Conservation (phyloP, 2,888 invertebrate species). For the Agrypnus murinus region DNA sequence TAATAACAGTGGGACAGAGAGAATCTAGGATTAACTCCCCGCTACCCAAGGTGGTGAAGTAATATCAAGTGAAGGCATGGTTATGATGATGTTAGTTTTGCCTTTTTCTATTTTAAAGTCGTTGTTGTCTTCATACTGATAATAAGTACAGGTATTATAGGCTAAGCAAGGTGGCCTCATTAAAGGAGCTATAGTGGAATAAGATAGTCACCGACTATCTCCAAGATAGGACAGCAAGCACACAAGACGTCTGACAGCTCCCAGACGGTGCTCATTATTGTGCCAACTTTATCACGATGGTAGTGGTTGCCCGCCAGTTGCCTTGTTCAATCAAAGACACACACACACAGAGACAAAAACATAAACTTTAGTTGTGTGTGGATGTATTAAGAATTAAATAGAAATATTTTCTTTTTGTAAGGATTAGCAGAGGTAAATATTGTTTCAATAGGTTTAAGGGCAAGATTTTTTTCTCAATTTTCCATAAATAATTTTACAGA, state of each 20-base stretch:
- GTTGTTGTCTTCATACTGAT: conserved; percentile 29
- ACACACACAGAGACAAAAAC: background rate
- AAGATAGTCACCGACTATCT: conserved; percentile 48
- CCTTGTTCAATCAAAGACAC: conserved; percentile 26
- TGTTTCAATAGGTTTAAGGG: too few relatives aligned
- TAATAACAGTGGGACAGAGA: conserved; percentile 18
- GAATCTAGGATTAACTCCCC: conserved; percentile 26
- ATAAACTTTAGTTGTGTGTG: too few relatives aligned
- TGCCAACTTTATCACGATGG: conserved; percentile 56
- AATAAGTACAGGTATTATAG: conserved; percentile 34
- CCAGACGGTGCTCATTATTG: conserved; percentile 65
- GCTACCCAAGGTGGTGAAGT: conserved; percentile 20
- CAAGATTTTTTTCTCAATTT: too few relatives aligned
- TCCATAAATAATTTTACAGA: too few relatives aligned
- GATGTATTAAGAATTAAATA: too few relatives aligned
- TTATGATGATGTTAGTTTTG: conserved; percentile 12
- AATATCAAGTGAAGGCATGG: conserved; percentile 15
- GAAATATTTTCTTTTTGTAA: too few relatives aligned
- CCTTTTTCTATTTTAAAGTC: conserved; percentile 7
- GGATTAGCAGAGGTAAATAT: too few relatives aligned
- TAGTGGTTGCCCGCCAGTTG: conserved; percentile 38
- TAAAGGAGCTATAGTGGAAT: conserved; percentile 46
- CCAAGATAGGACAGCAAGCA: conserved; percentile 41
- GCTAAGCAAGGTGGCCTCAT: conserved; percentile 51
- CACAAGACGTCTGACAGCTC: conserved; percentile 60